phyloP scores from a whole-genome alignment of 2,888 invertebrate species.

The Embidobia sp. region DNA sequence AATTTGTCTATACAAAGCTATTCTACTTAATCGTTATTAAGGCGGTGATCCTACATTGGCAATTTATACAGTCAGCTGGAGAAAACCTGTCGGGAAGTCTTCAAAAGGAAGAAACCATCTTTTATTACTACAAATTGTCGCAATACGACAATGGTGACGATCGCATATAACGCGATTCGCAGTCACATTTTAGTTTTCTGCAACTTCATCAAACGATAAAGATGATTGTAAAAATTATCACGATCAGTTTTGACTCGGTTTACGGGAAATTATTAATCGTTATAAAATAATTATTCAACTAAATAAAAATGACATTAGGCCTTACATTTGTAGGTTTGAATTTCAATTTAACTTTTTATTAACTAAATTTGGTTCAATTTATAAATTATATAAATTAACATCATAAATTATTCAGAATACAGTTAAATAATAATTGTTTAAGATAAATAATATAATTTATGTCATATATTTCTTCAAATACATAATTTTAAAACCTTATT shows the following conservation, averaged over 20 bases:
- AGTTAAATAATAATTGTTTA: no score
- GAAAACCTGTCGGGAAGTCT: constrained; percentile 75
- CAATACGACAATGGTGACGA: constrained; percentile 29
- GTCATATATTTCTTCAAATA: no score
- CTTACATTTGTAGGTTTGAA: no score
- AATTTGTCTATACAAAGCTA: constrained; percentile 75
- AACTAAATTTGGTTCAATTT: no score
- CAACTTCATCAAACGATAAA: constrained; percentile 48
- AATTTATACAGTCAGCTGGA: constrained; percentile 79
- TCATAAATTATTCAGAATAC: no score
- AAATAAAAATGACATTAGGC: neutral
- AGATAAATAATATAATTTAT: no score
- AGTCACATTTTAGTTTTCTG: constrained; percentile 34
- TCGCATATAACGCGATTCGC: constrained; percentile 48
- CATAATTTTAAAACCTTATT: no score
- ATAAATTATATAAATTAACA: no score
- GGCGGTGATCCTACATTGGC: constrained; percentile 78
- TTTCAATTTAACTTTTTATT: no score
- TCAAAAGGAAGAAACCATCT: constrained; percentile 72
- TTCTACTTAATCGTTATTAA: constrained; percentile 77
- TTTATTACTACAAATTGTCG: constrained; percentile 31
- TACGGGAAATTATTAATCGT: constrained; percentile 16
- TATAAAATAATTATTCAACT: neutral
- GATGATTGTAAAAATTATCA: constrained; percentile 52
- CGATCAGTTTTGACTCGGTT: constrained; percentile 38